Evolutionary conservation across 2,888 invertebrate species (phyloP).

Genomic region (Tenthredo livida): DNA sequence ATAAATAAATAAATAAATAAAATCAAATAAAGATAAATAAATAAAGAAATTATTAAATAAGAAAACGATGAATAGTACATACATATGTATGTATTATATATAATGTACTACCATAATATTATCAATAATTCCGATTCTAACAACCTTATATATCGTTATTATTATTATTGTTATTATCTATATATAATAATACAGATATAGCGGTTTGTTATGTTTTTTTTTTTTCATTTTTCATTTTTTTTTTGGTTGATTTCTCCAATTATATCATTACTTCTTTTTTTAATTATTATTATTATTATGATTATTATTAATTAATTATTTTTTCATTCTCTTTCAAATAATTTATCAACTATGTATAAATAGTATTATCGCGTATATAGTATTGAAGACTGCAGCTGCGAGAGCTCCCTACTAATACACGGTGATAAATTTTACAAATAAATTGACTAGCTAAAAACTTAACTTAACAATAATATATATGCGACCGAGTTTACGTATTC

Average conservation of each 20-base stretch:
- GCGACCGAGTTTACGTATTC: slow-evolving; percentile 21
- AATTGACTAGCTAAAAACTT: slow-evolving; percentile 72
- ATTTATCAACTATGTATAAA: background rate
- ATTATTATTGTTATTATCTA: background rate
- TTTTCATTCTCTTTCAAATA: background rate
- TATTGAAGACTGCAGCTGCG: slow-evolving; percentile 58
- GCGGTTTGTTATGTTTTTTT: slow-evolving; percentile 1
- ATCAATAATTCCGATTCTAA: background rate
- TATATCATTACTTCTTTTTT: background rate
- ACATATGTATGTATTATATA: background rate
- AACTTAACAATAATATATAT: slow-evolving; percentile 71
- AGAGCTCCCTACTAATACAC: slow-evolving; percentile 60
- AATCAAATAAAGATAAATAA: background rate
- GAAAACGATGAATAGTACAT: too few relatives aligned
- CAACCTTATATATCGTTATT: background rate
- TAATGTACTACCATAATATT: background rate
- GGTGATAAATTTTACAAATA: slow-evolving; percentile 62
- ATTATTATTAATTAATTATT: background rate
- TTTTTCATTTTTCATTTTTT: background rate
- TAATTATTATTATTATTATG: background rate
- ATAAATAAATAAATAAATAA: background rate
- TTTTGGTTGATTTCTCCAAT: too few relatives aligned
- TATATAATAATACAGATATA: slow-evolving; percentile 55
- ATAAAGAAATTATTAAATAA: too few relatives aligned
- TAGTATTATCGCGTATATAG: slow-evolving; percentile 21